Base-by-base conservation (phyloP, 2,888 invertebrate species). In the Lucinisca nassula region DNA sequence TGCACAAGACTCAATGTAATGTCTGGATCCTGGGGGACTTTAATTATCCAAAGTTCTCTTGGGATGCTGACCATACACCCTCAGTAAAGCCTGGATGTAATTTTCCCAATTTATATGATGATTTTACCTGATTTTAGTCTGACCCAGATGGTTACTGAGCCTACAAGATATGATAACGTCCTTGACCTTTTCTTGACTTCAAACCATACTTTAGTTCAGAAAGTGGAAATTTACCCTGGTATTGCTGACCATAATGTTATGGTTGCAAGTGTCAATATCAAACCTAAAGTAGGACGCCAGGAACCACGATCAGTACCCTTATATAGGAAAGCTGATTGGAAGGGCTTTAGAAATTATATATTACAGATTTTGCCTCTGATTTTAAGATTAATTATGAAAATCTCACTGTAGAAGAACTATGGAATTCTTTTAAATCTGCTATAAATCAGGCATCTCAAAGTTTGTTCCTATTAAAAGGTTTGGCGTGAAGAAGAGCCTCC, bases 91-190 rank as follows among this genome's bases (percentile, higher is more conserved):
- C 12, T 6, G 45, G 79, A 17, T 79, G 79, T 24, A 27, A 30
- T 30, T 67, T 38, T 30, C 12, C 79, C 4, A 27, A 30, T 21
- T 1, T 79, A 14, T 79, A 70, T 70, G 79, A 70, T 35, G 21
- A 82, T 30, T 77, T 82, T 82, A 27, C 24, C 37, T 75, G 77
- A 82, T 51, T 82, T 72, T 38, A 72, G 70, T 35, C 35, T 77
- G 14, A 40, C 58, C 14, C 77, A 82, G 27, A 78, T 82, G 77
- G 77, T 77, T 4, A 77, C 27, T 17, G 70, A 82, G 38, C 37
- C 24, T 27, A 82, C 82, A 0, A 77, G 82, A 55, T 27, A 38
- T 14, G 78, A 72, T 21, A 77, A 82, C 49, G 70, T 70, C 51
- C 37, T 82, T 4, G 82, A 82, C 27, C 72, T 77, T 6, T 77